These are phyloP conservation scores for Gymnoscopelus braueri DNA, from an alignment of 2,797 vertebrate genomes.

Conservation along the genomic window DNA sequence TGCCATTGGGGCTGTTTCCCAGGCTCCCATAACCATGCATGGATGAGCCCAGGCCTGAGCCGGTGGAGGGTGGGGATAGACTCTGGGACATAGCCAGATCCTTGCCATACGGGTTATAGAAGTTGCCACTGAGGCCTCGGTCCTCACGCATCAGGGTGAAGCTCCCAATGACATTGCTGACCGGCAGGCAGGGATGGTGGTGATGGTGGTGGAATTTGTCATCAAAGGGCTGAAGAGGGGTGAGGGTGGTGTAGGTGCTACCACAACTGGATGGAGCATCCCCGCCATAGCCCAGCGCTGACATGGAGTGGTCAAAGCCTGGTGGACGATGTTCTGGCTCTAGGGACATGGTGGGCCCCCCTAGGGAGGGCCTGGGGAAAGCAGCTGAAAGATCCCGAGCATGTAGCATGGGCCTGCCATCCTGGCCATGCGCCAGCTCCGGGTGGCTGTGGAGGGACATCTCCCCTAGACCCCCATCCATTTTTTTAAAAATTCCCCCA, in stretches of 20 bases:
- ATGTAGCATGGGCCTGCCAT: constrained; percentile 82
- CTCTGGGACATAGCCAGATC: constrained; percentile 84
- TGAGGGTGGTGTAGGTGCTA: constrained; percentile 87
- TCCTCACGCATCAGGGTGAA: constrained; percentile 89
- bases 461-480: constrained; percentile 84
- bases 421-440: constrained; percentile 82
- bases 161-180: constrained; percentile 87
- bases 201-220: constrained; percentile 88
- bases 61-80: constrained; percentile 78
- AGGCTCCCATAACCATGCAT: constrained; percentile 85
- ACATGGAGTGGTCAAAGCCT: constrained; percentile 84
- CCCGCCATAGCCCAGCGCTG: constrained; percentile 83
- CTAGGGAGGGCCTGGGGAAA: constrained; percentile 83
- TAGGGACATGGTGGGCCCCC: constrained; percentile 81
- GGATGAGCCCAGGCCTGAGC: constrained; percentile 75
- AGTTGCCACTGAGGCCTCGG: constrained; percentile 81
- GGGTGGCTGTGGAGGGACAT: constrained; percentile 85
- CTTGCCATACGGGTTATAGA: constrained; percentile 87
- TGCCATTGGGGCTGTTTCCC: constrained; percentile 77
- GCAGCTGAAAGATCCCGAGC: constrained; percentile 81
- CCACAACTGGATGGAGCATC: constrained; percentile 82
- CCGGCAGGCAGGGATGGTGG: constrained; percentile 84
- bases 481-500: constrained; percentile 46
- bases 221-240: constrained; percentile 85
- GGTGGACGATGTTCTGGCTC: constrained; percentile 81